Base-by-base conservation (phyloP, 2,113 vertebrate genomes). In the Triplophysa tibetana region DNA sequence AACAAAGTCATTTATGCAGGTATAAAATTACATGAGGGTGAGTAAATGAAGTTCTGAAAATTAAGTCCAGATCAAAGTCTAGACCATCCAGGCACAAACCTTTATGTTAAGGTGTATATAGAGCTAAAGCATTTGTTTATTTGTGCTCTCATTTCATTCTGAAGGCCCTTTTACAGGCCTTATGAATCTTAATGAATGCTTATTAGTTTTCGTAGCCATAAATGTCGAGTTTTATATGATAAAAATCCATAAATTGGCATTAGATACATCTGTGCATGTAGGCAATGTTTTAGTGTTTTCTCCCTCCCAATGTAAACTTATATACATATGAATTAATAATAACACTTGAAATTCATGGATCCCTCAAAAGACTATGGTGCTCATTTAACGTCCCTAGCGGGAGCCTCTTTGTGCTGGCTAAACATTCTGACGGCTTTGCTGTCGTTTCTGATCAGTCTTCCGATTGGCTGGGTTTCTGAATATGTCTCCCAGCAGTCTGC, bases 321-420 rank as follows among this genome's bases (percentile, higher is more conserved):
- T 61, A 33, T 4, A 26, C 13, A 75, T 21, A 69, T 45, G 23
- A 19, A 13, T 38, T 21, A 88, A 85, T 84, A 86, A 81, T 38
- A 80, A 81, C 33, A 78, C 23, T 66, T 62, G 58, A 77, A 38
- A 76, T 80, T 66, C 66, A 83, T 72, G 8, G 48, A 56, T 65
- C 78, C 85, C 60, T 84, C 1, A 70, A n/a, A n/a, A 54, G 52
- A 54, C 29, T 29, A 14, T 6, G 26, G 21, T 69, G 17, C 1
- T 17, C 8, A 68, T 68, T 68, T 68, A 68, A 48, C 21, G 11
- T 63, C 24, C 54, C 45, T 19, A 13, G 13, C 54, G 45, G 52
- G 10, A 23, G 56, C 17, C 19, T 63, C 43, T 78, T 9, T 11
- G 64, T 26, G 67, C 50, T 56, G 68, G 17, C 26, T 33, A 26